A percentile compares a stretch with the other conserved stretches of the same genome.
Evolutionary conservation across 2,888 invertebrate species (phyloP).

Genomic region (Aphrophora alni): DNA sequence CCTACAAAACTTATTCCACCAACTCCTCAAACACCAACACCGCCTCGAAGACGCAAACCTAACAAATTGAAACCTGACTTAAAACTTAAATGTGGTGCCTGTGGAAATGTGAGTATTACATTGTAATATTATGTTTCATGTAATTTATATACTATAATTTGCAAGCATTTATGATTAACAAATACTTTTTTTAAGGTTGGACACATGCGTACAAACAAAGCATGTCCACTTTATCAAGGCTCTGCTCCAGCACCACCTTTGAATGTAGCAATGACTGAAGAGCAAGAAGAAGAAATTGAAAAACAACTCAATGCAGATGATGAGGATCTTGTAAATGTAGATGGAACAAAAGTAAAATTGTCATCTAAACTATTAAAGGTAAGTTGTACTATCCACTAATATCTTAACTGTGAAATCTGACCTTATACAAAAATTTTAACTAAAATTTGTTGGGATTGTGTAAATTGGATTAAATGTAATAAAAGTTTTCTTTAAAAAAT

Average conservation of each 20-base stretch:
- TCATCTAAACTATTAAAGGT: constrained; percentile 87
- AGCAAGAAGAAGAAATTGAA: constrained; percentile 79
- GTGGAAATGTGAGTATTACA: constrained; percentile 69
- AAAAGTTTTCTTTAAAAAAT: no score
- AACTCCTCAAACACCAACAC: constrained; percentile 50
- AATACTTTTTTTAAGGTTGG: constrained; percentile 57
- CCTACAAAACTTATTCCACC: constrained; percentile 37
- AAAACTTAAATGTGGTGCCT: constrained; percentile 95
- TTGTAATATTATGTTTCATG: neutral
- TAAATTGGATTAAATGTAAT: no score
- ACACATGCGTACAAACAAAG: constrained; percentile 92
- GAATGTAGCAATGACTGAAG: constrained; percentile 77
- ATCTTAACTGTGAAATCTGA: neutral
- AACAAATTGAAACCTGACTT: constrained; percentile 85
- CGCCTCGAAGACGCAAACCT: constrained; percentile 70
- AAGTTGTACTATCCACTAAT: constrained; percentile 14
- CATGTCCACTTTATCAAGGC: constrained; percentile 87
- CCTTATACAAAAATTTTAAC: no score
- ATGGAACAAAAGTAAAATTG: constrained; percentile 92
- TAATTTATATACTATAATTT: no score
- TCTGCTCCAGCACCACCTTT: constrained; percentile 66
- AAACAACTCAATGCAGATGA: constrained; percentile 78
- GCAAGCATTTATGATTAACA: no score
- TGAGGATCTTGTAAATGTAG: constrained; percentile 89
- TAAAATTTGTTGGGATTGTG: no score